Evolutionary conservation across 64 coral and sea anemone species (phyloP).

Genomic region (Pocillopora verrucosa): DNA sequence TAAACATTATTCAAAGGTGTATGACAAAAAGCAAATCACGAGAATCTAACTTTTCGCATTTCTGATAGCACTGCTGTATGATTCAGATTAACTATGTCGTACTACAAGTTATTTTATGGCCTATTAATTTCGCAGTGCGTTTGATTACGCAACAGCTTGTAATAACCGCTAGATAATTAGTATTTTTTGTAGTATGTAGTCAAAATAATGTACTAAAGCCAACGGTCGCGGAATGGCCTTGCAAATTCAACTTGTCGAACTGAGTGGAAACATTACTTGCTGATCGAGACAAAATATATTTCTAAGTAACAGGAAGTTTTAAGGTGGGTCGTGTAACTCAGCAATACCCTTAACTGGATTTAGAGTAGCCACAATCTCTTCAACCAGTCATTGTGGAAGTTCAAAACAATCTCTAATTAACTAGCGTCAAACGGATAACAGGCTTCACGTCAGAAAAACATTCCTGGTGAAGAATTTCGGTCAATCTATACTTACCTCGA

Average conservation of each 20-base stretch:
- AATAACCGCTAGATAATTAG: background rate
- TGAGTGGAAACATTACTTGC: no score
- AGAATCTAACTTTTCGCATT: no score
- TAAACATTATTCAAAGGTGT: no score
- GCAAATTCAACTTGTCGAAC: background rate
- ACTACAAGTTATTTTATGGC: background rate
- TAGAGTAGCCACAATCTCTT: no score
- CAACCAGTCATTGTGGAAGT: background rate
- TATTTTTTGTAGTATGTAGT: background rate
- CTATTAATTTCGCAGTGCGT: background rate
- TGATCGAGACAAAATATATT: no score
- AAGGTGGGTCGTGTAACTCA: no score
- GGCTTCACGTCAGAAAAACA: background rate
- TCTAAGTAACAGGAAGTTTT: no score
- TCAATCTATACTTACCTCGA: background rate
- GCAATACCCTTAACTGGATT: no score
- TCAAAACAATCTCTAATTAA: slow-evolving; percentile 36
- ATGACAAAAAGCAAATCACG: no score
- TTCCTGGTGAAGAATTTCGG: background rate
- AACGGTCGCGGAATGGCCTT: background rate
- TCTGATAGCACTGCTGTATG: no score
- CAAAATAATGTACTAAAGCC: background rate
- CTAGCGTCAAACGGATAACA: background rate
- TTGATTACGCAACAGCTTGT: background rate
- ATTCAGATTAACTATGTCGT: background rate